Evolutionary conservation across 2,888 invertebrate genomes (phyloP), one percentile per base, ranked within the genome.

Genomic region (Xylota segnis): DNA sequence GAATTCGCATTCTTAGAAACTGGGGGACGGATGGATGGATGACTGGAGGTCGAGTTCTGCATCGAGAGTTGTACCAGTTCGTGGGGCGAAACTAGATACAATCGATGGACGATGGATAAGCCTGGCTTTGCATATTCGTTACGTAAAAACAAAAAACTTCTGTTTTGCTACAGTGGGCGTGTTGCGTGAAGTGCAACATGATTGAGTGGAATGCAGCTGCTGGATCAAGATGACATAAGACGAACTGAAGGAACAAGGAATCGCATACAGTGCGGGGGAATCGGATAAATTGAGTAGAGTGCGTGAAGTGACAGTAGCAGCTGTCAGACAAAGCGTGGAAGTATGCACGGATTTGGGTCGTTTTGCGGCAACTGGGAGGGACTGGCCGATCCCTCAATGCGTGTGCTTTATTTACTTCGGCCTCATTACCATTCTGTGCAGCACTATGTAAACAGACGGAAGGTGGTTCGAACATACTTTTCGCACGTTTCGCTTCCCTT

Each of bases 161-260:
- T 43, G 7, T n/a, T 23, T 5, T 59, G 52, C 34, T 9, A 10
- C 32, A 29, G 72, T 65, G 47, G 79, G 63, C 18, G 56, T 65
- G 72, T 23, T 59, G 79, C 56, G 63, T 75, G 74, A 79, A 83
- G 79, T 79, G 79, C 65, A 74, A 37, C 83, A 65, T 68, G 59
- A 34, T 40, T 40, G 40, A 12, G 40, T 34, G 83, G 83, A 83
- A 83, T 83, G 79, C 58, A 79, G 72, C 37, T 16, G 37, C 14
- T 56, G 27, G 45, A 71, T 72, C 78, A 66, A 54, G 52, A 66
- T 66, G 77, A 71, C 54, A 72, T 66, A 72, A 78, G 59, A 18
- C 37, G 29, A 23, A 40, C 40, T 27, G 12, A 59, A 16, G 58
- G 71, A 43, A 65, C 14, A 29, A 18, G 16, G n/a, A 47, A 16